phyloP scores from a whole-genome alignment of 1,140 invertebrate species.

The Macrobrachium nipponense region DNA sequence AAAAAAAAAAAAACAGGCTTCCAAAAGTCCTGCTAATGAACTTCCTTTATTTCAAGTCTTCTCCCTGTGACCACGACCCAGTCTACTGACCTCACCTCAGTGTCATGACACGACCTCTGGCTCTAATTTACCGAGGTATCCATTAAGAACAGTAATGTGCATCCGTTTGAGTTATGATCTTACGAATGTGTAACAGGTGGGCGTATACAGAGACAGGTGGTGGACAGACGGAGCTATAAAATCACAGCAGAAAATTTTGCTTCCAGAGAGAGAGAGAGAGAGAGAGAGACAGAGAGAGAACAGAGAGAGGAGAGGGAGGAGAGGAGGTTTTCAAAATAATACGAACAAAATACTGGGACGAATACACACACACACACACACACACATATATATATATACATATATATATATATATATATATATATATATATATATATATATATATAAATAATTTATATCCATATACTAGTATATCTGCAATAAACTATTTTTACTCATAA shows the following conservation, averaged over 20 bases:
- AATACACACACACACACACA: constrained; percentile 23
- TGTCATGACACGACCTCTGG: too few relatives aligned
- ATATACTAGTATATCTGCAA: too few relatives aligned
- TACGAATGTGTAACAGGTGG: not conserved
- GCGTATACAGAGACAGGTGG: not conserved
- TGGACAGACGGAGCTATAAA: not conserved
- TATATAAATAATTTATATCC: not conserved
- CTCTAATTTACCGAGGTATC: too few relatives aligned
- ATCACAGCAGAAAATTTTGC: not conserved
- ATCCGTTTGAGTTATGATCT: too few relatives aligned
- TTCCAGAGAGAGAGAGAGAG: not conserved
- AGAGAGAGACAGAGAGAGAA: not conserved
- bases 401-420: constrained; percentile 38
- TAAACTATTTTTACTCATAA: too few relatives aligned
- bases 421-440: constrained; percentile 31
- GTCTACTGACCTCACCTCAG: too few relatives aligned
- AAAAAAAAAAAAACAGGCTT: too few relatives aligned
- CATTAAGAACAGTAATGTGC: too few relatives aligned
- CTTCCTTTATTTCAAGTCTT: too few relatives aligned
- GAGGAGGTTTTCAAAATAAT: not conserved
- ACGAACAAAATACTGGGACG: not conserved
- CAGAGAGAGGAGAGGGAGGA: not conserved
- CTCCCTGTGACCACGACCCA: too few relatives aligned
- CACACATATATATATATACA: constrained; percentile 2
- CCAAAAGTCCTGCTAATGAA: too few relatives aligned